Conservation (phyloP, 92 coral and sea anemone species). For the Palythoa caribaeorum region DNA sequence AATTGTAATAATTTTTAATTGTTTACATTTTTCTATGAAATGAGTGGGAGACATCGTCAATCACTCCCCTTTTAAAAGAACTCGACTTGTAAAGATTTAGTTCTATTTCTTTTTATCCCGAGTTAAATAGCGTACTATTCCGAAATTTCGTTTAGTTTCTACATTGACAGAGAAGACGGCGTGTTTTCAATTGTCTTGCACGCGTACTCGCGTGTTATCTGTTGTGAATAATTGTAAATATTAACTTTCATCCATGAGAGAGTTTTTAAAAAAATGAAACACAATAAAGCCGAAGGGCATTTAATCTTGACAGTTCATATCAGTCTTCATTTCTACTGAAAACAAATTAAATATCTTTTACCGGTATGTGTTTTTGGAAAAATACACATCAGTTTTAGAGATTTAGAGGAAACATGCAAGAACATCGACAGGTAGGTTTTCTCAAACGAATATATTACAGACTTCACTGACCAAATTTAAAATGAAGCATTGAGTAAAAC, state of each 20-base stretch:
- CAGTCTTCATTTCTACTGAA: constrained; percentile 33
- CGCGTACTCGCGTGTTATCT: background rate
- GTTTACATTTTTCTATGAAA: constrained; percentile 4
- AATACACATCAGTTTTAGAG: background rate
- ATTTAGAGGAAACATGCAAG: background rate
- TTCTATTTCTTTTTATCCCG: background rate
- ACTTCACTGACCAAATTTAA: background rate
- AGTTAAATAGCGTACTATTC: background rate
- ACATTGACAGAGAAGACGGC: background rate
- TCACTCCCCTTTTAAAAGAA: constrained; percentile 11
- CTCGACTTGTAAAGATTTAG: constrained; percentile 1
- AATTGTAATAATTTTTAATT: constrained; percentile 12
- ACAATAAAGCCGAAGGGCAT: background rate
- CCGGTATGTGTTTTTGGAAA: background rate
- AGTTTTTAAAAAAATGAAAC: background rate
- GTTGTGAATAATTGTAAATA: background rate
- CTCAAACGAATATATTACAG: background rate
- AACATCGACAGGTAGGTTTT: background rate
- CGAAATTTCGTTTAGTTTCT: background rate
- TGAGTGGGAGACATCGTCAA: background rate
- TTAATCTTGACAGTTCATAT: constrained; percentile 7
- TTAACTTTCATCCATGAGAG: background rate
- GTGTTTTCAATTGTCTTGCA: background rate
- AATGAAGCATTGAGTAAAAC: background rate
- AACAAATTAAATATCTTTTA: constrained; percentile 4